Evolutionary conservation across 2,113 vertebrate genomes (phyloP).

Genomic region (Rhineura floridana): DNA sequence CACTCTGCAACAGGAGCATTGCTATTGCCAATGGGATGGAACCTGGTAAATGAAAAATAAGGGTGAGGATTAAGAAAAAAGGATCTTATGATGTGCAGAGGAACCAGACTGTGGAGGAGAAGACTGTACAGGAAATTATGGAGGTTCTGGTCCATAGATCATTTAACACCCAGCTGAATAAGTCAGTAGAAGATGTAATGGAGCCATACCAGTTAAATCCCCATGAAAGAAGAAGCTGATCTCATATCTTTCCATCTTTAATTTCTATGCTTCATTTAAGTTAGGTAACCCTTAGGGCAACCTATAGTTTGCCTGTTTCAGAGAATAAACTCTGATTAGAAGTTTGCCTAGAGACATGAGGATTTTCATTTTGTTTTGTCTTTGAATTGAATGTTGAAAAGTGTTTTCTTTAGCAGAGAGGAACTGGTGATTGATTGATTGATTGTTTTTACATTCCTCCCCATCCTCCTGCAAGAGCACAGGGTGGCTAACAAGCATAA

Average conservation of each 20-base stretch:
- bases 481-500: too few species aligned
- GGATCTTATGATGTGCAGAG: background rate
- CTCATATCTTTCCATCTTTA: conserved; percentile 66
- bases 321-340: conserved; percentile 56
- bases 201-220: conserved; percentile 48
- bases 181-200: conserved; percentile 30
- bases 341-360: conserved; percentile 54
- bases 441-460: too few species aligned
- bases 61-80: background rate
- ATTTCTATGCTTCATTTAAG: conserved; percentile 62
- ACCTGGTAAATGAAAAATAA: background rate
- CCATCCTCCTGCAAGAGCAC: too few species aligned
- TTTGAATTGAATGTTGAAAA: background rate
- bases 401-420: conserved; percentile 24
- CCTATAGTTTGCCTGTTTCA: conserved; percentile 48
- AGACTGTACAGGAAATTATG: conserved; percentile 54
- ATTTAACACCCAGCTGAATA: conserved; percentile 41
- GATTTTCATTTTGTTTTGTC: conserved; percentile 41
- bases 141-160: conserved; percentile 58
- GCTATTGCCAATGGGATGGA: conserved; percentile 48
- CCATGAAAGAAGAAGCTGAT: conserved; percentile 17
- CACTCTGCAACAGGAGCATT: conserved; percentile 39
- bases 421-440: too few species aligned
- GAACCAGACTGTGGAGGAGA: conserved; percentile 34
- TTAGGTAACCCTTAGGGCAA: conserved; percentile 63